These are phyloP conservation scores for Rotaria magnacalcarata DNA, from an alignment of 2,888 invertebrate species.

Conservation along the genomic window DNA sequence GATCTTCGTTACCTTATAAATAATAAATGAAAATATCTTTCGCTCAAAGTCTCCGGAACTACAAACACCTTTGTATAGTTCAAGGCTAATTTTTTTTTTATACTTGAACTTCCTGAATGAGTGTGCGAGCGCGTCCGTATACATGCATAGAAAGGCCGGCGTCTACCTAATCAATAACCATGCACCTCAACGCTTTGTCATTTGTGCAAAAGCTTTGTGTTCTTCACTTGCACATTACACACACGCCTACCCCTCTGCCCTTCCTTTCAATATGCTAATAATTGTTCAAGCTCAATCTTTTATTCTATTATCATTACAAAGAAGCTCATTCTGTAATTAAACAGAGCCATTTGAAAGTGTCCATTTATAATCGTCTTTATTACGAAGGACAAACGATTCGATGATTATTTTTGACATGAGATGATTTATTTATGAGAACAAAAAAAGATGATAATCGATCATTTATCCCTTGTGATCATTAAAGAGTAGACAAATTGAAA, in stretches of 20 bases:
- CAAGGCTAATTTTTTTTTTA: neutral
- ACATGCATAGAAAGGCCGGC: slow-evolving; percentile 7
- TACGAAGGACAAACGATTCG: neutral
- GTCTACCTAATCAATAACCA: slow-evolving; percentile 22
- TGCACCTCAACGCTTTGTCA: slow-evolving; percentile 24
- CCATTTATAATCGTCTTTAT: neutral
- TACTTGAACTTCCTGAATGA: slow-evolving; percentile 5
- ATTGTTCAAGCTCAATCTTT: slow-evolving; percentile 24
- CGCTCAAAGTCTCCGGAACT: neutral
- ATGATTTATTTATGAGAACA: slow-evolving; percentile 5
- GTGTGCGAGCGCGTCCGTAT: neutral
- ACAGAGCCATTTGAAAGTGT: neutral
- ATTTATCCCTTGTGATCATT: slow-evolving; percentile 24
- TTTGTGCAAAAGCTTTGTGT: slow-evolving; percentile 31
- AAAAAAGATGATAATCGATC: neutral
- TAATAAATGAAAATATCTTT: too few species aligned
- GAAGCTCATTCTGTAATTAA: slow-evolving; percentile 20
- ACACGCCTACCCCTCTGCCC: neutral
- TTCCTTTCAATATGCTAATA: slow-evolving; percentile 25
- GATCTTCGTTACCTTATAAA: too few species aligned
- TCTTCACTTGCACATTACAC: slow-evolving; percentile 17
- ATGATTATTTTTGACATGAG: slow-evolving; percentile 10
- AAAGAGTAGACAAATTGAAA: neutral
- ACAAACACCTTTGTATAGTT: slow-evolving; percentile 4
- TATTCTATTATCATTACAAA: slow-evolving; percentile 20